A percentile compares a stretch with the other conserved stretches of the same genome.
Evolutionary conservation across 2,888 invertebrate genomes (phyloP).

Genomic region (Colostygia pectinataria): DNA sequence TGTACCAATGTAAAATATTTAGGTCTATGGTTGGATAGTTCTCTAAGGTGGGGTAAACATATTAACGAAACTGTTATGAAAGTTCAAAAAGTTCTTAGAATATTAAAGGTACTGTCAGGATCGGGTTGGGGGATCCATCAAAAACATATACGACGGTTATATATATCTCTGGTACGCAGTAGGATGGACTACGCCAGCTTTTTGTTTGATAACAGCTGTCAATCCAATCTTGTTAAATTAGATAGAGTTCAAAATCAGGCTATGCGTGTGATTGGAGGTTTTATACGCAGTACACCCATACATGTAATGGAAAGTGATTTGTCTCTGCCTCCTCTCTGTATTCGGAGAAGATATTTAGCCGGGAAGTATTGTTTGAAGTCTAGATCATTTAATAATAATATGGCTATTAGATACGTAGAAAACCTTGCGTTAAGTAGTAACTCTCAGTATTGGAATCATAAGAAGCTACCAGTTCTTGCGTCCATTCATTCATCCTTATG

Average conservation of each 20-base stretch:
- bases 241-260: constrained; percentile 32
- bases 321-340: constrained; percentile 16
- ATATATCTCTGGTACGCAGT: constrained; percentile 33
- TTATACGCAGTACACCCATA: constrained; percentile 30
- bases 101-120: constrained; percentile 36
- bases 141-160: constrained; percentile 34
- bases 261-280: constrained; percentile 31
- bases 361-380: constrained; percentile 25
- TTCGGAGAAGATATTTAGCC: constrained; percentile 26
- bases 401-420: too few species aligned
- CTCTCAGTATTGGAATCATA: too few species aligned
- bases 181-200: constrained; percentile 34
- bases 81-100: constrained; percentile 30
- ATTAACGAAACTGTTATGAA: constrained; percentile 11
- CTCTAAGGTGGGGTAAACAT: constrained; percentile 28
- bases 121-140: constrained; percentile 39
- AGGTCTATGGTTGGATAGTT: constrained; percentile 38
- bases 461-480: too few species aligned
- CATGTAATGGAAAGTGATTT: constrained; percentile 13
- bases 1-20: constrained; percentile 41
- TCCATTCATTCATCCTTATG: too few species aligned
- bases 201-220: constrained; percentile 20
- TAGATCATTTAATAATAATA: constrained; percentile 3
- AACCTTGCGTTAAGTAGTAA: too few species aligned
- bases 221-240: constrained; percentile 26